Evolutionary conservation across 2,888 invertebrate genomes (phyloP).

Genomic region (Drosophila kuntzei): DNA sequence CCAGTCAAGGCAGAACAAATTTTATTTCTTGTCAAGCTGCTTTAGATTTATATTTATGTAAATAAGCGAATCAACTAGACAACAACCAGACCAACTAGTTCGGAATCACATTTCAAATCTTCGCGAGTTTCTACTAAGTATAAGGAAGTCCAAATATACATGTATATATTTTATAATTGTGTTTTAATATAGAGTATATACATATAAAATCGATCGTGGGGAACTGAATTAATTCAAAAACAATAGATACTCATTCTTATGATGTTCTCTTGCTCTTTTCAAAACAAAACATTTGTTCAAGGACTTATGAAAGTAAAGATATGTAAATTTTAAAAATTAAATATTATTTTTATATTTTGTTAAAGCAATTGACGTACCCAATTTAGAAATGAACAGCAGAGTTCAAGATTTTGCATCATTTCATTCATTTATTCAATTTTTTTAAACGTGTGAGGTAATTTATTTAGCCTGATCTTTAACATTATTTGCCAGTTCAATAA

Average conservation of each 20-base stretch:
- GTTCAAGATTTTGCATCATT: slow-evolving; percentile 6
- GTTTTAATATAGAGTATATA: slow-evolving; percentile 19
- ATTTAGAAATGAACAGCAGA: slow-evolving; percentile 9
- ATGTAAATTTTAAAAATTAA: slow-evolving; percentile 9
- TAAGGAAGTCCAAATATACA: slow-evolving; percentile 41
- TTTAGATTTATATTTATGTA: slow-evolving; percentile 75
- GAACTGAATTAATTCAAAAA: slow-evolving; percentile 11
- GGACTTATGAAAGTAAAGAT: slow-evolving; percentile 4
- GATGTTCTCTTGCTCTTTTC: slow-evolving; percentile 3
- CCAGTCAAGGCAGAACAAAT: slow-evolving; percentile 67
- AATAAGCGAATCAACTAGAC: slow-evolving; percentile 50
- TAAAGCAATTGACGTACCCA: slow-evolving; percentile 1
- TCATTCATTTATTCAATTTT: slow-evolving; percentile 2
- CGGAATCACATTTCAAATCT: slow-evolving; percentile 29
- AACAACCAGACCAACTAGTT: slow-evolving; percentile 55
- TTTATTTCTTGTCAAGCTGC: slow-evolving; percentile 66
- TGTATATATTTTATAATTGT: slow-evolving; percentile 2
- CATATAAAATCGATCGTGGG: slow-evolving; percentile 5
- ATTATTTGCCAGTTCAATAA: slow-evolving; percentile 5
- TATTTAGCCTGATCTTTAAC: slow-evolving; percentile 13
- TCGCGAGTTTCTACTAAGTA: slow-evolving; percentile 6
- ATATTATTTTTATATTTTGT: neutral
- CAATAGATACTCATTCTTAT: slow-evolving; percentile 7
- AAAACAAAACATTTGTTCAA: slow-evolving; percentile 11
- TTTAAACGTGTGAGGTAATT: slow-evolving; percentile 4